A percentile compares a stretch with the other conserved stretches of the same genome.
These are phyloP conservation scores for Chaitophorus viminalis DNA, from an alignment of 2,888 invertebrate genomes.

Conservation along the genomic window DNA sequence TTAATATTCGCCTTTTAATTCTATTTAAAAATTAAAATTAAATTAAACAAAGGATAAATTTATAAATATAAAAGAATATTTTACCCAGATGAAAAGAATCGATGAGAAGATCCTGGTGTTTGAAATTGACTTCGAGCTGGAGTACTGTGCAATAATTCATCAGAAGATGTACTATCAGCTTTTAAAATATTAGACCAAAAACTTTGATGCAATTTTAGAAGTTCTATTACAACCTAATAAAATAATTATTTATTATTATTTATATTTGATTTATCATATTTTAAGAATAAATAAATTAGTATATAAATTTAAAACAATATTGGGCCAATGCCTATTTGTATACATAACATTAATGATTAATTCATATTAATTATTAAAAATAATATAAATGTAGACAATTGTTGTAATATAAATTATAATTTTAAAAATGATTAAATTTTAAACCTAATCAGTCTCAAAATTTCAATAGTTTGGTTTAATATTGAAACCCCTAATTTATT, in stretches of 20 bases:
- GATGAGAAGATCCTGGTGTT: neutral
- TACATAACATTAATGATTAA: too few relatives aligned
- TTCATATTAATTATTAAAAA: too few relatives aligned
- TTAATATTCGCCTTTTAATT: constrained; percentile 29
- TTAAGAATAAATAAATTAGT: too few relatives aligned
- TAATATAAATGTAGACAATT: too few relatives aligned
- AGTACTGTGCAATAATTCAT: constrained; percentile 49
- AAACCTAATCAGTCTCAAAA: neutral
- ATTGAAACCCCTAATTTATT: neutral
- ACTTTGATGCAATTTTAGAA: constrained; percentile 24
- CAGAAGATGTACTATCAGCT: constrained; percentile 4
- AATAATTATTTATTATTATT: neutral
- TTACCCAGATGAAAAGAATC: constrained; percentile 55
- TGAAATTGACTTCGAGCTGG: neutral
- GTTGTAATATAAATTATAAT: too few relatives aligned
- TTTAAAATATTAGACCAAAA: constrained; percentile 45
- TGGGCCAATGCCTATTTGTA: too few relatives aligned
- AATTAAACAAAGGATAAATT: neutral
- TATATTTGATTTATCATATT: neutral
- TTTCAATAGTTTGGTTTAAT: neutral
- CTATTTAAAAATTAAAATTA: neutral
- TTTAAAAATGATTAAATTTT: neutral
- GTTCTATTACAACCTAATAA: constrained; percentile 45
- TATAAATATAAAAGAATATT: neutral
- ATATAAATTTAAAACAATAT: too few relatives aligned